These are phyloP conservation scores for Mico argentatus DNA, from an alignment of 2,797 vertebrate species.

Conservation along the genomic window DNA sequence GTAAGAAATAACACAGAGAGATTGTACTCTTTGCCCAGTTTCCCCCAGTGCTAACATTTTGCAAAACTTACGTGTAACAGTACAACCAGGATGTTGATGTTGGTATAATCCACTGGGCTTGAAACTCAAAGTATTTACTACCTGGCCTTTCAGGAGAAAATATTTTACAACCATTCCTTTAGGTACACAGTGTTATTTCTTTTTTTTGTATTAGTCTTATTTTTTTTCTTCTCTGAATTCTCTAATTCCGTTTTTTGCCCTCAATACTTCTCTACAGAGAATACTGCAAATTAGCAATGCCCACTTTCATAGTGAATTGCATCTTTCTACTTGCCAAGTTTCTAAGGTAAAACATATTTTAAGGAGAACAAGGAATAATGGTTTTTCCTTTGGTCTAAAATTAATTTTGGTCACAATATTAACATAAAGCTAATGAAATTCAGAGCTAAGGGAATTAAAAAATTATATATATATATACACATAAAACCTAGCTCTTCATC, in stretches of 20 bases:
- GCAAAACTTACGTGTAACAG: not conserved
- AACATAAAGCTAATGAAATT: conserved; percentile 61
- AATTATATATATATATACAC: not conserved
- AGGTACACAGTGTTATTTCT: not conserved
- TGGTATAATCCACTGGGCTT: not conserved
- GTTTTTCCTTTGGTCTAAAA: conserved; percentile 57
- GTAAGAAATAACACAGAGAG: not conserved
- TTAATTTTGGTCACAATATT: conserved; percentile 66
- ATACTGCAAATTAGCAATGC: conserved; percentile 52
- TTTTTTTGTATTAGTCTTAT: not conserved
- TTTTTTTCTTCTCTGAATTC: not conserved
- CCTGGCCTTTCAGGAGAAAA: not conserved
- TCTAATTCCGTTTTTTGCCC: not conserved
- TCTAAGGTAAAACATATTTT: conserved; percentile 62
- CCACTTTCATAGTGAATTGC: conserved; percentile 38
- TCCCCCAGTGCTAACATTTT: not conserved
- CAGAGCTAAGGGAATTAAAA: conserved; percentile 12
- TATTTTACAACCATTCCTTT: not conserved
- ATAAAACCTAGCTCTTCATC: conserved; percentile 22
- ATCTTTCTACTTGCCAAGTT: conserved; percentile 56
- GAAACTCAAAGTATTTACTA: not conserved
- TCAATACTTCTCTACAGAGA: conserved; percentile 30
- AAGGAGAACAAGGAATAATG: conserved; percentile 62
- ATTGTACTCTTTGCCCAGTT: not conserved
- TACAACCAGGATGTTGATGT: not conserved